Evolutionary conservation across 2,888 invertebrate species (phyloP).

Genomic region (Phrixothrix hirtus): DNA sequence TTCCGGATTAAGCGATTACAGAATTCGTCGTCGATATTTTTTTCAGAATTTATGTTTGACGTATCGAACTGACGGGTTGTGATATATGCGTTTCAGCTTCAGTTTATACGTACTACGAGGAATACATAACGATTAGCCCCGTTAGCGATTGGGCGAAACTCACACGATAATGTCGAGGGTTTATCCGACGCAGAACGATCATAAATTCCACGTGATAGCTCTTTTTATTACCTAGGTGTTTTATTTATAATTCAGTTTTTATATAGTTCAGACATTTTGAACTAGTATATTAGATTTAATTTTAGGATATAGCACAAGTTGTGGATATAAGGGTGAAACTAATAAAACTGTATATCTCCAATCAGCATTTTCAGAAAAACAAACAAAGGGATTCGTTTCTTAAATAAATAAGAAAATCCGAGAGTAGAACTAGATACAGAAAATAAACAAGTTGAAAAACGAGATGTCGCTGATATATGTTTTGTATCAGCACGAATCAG

Average conservation of each 20-base stretch:
- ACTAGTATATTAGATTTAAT: neutral
- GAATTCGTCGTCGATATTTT: conserved; percentile 35
- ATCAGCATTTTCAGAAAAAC: conserved; percentile 26
- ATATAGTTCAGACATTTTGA: neutral
- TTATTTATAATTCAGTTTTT: conserved; percentile 28
- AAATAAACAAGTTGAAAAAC: conserved; percentile 34
- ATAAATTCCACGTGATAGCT: conserved; percentile 30
- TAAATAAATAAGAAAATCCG: conserved; percentile 22
- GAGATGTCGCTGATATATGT: conserved; percentile 39
- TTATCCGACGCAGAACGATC: conserved; percentile 27
- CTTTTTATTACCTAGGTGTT: conserved; percentile 32
- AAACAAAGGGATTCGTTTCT: conserved; percentile 20
- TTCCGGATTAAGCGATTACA: conserved; percentile 33
- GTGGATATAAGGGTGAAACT: too few species aligned
- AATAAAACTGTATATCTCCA: conserved; percentile 24
- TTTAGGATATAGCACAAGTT: too few species aligned
- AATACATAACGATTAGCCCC: conserved; percentile 34
- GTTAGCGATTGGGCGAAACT: conserved; percentile 28
- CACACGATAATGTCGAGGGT: conserved; percentile 31
- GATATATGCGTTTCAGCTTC: conserved; percentile 35
- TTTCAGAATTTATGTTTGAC: conserved; percentile 34
- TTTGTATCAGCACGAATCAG: conserved; percentile 36
- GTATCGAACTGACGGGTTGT: conserved; percentile 33
- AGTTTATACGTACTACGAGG: conserved; percentile 36
- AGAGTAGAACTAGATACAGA: conserved; percentile 21